phyloP scores from a whole-genome alignment of 2,797 vertebrate genomes.

The Scolopax bukidnonensis region DNA sequence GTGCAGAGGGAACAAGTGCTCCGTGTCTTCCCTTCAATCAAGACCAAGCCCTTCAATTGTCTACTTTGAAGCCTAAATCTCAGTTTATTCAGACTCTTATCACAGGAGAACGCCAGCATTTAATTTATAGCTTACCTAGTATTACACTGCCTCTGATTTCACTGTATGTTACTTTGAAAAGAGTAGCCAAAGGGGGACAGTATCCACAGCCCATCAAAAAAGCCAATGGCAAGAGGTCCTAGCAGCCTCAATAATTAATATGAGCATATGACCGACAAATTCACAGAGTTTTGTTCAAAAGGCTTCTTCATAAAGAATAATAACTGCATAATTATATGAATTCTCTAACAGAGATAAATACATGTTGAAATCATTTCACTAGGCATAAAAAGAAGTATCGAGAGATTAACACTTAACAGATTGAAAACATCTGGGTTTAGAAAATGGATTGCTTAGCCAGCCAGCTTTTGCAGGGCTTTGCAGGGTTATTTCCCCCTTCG shows the following conservation, averaged over 20 bases:
- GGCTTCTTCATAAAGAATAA: not conserved
- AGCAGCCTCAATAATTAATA: not conserved
- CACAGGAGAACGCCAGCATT: not conserved
- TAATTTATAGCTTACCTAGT: not conserved
- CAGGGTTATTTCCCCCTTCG: slow-evolving; percentile 51
- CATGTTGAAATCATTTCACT: slow-evolving; percentile 37
- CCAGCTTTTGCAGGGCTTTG: slow-evolving; percentile 53
- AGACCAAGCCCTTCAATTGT: not conserved
- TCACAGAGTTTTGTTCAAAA: not conserved
- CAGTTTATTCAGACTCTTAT: not conserved
- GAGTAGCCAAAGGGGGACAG: not conserved
- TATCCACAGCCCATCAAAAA: not conserved
- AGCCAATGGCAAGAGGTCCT: not conserved
- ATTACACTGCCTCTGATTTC: not conserved
- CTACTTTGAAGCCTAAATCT: not conserved
- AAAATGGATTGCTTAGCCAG: slow-evolving; percentile 43
- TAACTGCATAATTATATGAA: not conserved
- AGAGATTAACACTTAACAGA: slow-evolving; percentile 66
- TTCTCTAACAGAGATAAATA: slow-evolving; percentile 34
- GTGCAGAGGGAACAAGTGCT: not conserved
- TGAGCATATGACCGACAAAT: not conserved
- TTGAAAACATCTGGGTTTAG: slow-evolving; percentile 51
- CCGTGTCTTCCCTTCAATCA: not conserved
- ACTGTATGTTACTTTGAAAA: not conserved
- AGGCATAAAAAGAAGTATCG: slow-evolving; percentile 44